phyloP scores from a whole-genome alignment of 2,113 vertebrate species.

The Herpailurus yagouaroundi region DNA sequence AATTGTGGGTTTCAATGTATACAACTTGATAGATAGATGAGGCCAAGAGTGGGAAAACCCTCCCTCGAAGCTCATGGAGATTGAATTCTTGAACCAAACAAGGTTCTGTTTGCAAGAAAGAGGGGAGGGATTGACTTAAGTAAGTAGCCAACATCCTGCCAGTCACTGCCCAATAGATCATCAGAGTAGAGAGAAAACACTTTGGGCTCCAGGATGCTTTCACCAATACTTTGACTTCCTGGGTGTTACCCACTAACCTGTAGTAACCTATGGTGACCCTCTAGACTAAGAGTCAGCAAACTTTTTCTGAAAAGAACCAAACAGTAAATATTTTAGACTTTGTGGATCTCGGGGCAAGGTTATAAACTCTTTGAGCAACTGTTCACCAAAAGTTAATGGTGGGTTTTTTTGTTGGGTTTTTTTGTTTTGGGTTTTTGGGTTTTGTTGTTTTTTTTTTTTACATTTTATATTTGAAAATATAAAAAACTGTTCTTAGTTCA shows the following conservation, averaged over 20 bases:
- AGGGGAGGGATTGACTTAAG: not conserved
- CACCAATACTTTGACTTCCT: not conserved
- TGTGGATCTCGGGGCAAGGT: not conserved
- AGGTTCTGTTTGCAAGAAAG: not conserved
- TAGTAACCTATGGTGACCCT: not conserved
- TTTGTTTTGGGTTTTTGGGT: not conserved
- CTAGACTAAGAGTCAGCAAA: not conserved
- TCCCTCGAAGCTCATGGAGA: not conserved
- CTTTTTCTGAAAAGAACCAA: not conserved
- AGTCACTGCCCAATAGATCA: not conserved
- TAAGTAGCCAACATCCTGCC: not conserved
- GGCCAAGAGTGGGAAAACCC: not conserved
- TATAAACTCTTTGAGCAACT: not conserved
- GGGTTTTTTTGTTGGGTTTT: no score
- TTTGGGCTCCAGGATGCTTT: not conserved
- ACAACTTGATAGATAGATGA: not conserved
- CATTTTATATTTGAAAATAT: not conserved
- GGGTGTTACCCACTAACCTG: not conserved
- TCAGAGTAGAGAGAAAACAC: not conserved
- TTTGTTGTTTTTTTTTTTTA: not conserved
- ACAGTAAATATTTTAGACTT: conserved; percentile 3
- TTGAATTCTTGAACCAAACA: not conserved
- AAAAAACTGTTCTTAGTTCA: not conserved
- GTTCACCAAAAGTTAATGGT: not conserved
- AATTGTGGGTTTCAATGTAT: not conserved